Evolutionary conservation across 1,140 invertebrate species (phyloP).

Genomic region (Drosophila suzukii): DNA sequence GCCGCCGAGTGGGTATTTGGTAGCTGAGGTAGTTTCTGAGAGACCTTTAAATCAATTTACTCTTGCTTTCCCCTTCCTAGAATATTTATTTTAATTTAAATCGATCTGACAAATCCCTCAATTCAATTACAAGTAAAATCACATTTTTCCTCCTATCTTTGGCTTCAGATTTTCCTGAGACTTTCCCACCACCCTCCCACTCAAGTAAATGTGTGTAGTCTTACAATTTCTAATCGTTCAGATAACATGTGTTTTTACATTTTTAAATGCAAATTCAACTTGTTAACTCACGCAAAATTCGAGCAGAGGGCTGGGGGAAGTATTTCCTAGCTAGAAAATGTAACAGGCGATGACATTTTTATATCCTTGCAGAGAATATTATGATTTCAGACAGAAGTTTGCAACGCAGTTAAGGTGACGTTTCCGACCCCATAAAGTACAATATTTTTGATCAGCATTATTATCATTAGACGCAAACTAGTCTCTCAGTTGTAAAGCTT

Average conservation of each 20-base stretch:
- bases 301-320: constrained; percentile 21
- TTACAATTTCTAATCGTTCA: constrained; percentile 80
- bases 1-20: not conserved
- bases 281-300: constrained; percentile 65
- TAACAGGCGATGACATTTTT: constrained; percentile 5
- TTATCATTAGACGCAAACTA: too few species aligned
- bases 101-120: constrained; percentile 2
- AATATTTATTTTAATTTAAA: constrained; percentile 10
- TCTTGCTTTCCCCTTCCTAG: too few species aligned
- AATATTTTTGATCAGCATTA: too few species aligned
- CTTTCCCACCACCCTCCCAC: constrained; percentile 1
- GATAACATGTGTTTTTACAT: constrained; percentile 79
- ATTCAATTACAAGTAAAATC: constrained; percentile 4
- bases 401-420: too few species aligned
- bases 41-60: not conserved
- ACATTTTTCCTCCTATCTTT: constrained; percentile 2
- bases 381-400: too few species aligned
- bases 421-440: too few species aligned
- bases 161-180: constrained; percentile 2
- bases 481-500: too few species aligned
- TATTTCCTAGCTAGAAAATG: constrained; percentile 32
- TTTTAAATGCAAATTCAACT: constrained; percentile 82
- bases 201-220: constrained; percentile 26
- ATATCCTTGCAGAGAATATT: too few species aligned
- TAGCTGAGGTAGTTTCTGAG: not conserved